A percentile compares a stretch with the other conserved stretches of the same genome.
Evolutionary conservation across 2,888 invertebrate species (phyloP).

Genomic region (Drosophila algonquin): DNA sequence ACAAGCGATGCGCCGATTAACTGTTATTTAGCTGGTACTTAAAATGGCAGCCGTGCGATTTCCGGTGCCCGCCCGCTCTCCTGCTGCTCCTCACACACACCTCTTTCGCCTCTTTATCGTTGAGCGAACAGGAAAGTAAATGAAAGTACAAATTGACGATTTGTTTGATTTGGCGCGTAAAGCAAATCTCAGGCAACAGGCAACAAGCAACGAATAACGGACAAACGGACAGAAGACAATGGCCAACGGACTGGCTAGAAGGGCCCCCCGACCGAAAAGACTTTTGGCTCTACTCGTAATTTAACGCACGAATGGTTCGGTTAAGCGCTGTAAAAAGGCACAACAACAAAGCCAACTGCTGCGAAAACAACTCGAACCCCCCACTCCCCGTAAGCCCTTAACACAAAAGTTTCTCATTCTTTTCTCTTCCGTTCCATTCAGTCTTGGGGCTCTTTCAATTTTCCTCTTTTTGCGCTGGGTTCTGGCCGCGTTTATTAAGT

Average conservation of each 20-base stretch:
- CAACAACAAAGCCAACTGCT: slow-evolving; percentile 27
- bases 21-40: slow-evolving; percentile 76
- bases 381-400: slow-evolving; percentile 62
- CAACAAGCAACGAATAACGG: too few species aligned
- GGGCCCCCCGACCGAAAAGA: slow-evolving; percentile 22
- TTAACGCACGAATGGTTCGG: slow-evolving; percentile 73
- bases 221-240: slow-evolving; percentile 6
- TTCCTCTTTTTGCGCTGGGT: slow-evolving; percentile 31
- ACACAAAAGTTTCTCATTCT: slow-evolving; percentile 48
- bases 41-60: slow-evolving; percentile 73
- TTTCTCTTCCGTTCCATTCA: not conserved
- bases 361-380: slow-evolving; percentile 48
- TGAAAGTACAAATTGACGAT: slow-evolving; percentile 78
- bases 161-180: slow-evolving; percentile 72
- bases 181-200: slow-evolving; percentile 50
- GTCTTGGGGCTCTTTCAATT: slow-evolving; percentile 58
- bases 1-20: slow-evolving; percentile 73
- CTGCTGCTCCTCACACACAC: too few species aligned
- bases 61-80: too few species aligned
- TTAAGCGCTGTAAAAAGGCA: slow-evolving; percentile 63
- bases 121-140: slow-evolving; percentile 65
- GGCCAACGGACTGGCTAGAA: not conserved
- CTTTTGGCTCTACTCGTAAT: slow-evolving; percentile 61
- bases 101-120: slow-evolving; percentile 45
- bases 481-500: slow-evolving; percentile 65